Conservation (phyloP, 2,797 vertebrate genomes). For the Epinephelus coioides region DNA sequence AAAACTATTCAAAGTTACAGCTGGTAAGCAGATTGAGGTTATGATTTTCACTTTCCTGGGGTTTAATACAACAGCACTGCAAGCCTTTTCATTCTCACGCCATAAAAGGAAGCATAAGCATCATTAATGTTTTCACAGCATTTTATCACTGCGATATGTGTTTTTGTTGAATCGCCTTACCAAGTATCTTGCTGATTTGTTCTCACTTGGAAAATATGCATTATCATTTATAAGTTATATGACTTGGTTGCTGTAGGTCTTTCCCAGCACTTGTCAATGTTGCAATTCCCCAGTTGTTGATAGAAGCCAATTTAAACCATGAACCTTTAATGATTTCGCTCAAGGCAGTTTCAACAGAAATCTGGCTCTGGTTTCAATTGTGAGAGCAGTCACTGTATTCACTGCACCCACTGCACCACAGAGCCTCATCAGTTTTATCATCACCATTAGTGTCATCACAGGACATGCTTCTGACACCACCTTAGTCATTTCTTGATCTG, state of each 20-base stretch:
- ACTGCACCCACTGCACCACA: conserved; percentile 7
- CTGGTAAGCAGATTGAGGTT: conserved; percentile 6
- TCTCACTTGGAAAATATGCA: conserved; percentile 35
- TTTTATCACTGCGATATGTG: conserved; percentile 25
- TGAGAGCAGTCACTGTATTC: conserved; percentile 34
- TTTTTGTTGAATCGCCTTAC: conserved; percentile 41
- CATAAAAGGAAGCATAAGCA: conserved; percentile 29
- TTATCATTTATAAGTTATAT: conserved; percentile 32
- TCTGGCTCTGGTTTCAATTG: conserved; percentile 10
- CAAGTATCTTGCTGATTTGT: conserved; percentile 3
- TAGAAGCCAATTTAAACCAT: conserved; percentile 52
- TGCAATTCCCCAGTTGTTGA: conserved; percentile 38
- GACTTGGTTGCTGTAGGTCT: conserved; percentile 19
- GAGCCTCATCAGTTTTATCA: conserved; percentile 52
- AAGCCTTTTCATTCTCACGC: conserved; percentile 15
- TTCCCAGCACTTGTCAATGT: conserved; percentile 51
- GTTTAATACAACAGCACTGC: not conserved
- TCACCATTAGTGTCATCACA: conserved; percentile 36
- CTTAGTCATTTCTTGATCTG: conserved; percentile 65
- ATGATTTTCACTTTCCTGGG: not conserved
- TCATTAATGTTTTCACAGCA: conserved; percentile 8
- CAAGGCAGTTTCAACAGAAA: conserved; percentile 15
- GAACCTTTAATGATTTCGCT: conserved; percentile 34
- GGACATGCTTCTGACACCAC: conserved; percentile 52
- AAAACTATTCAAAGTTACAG: conserved; percentile 21